Evolutionary conservation across 2,888 invertebrate species (phyloP).

Genomic region (Eupithecia subfuscata): DNA sequence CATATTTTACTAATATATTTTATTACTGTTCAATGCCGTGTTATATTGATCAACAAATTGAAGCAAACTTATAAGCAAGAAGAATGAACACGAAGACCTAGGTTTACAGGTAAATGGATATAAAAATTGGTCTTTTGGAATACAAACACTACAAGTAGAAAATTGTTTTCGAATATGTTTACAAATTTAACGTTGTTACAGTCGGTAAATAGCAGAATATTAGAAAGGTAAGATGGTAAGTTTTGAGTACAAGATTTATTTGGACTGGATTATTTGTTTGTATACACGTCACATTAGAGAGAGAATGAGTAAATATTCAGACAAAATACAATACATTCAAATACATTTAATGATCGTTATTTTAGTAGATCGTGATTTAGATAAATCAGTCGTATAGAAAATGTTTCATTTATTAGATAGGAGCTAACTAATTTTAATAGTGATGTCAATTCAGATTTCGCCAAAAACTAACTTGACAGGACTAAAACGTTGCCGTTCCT

Average conservation of each 20-base stretch:
- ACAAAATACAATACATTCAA: conserved; percentile 12
- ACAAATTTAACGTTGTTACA: conserved; percentile 23
- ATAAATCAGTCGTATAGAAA: conserved; percentile 9
- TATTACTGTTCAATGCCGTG: neutral
- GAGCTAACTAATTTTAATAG: conserved; percentile 1
- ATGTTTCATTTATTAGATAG: neutral
- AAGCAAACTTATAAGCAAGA: conserved; percentile 18
- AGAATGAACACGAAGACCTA: conserved; percentile 33
- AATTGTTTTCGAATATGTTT: conserved; percentile 36
- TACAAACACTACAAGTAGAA: conserved; percentile 48
- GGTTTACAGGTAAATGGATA: conserved; percentile 45
- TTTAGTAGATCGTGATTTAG: conserved; percentile 7
- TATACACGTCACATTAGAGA: neutral
- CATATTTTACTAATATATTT: too few species aligned
- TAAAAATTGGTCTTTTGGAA: conserved; percentile 54
- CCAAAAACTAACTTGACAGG: neutral
- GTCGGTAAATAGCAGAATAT: conserved; percentile 22
- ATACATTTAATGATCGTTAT: neutral
- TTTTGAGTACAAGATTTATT: conserved; percentile 7
- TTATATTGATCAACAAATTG: conserved; percentile 18
- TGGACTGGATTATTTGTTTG: conserved; percentile 8
- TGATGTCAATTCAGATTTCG: neutral
- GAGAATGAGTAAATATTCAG: neutral
- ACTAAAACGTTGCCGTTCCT: neutral
- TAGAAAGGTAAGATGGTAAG: conserved; percentile 3